Evolutionary conservation across 2,888 invertebrate genomes (phyloP).

Genomic region (Agrenia bidenticulata): DNA sequence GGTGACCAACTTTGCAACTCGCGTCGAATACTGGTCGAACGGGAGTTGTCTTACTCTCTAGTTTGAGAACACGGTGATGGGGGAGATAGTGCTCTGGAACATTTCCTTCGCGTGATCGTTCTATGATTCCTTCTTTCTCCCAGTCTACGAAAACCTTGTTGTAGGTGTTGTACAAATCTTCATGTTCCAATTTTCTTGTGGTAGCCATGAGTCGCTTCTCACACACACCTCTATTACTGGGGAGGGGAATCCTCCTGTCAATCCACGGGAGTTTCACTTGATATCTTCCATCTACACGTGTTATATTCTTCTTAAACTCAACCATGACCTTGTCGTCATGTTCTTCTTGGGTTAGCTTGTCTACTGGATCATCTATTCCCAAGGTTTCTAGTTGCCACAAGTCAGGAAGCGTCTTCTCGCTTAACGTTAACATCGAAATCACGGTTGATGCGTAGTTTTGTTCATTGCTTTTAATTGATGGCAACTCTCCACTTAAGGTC

Average conservation of each 20-base stretch:
- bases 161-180: conserved; percentile 15
- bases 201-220: conserved; percentile 16
- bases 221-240: conserved; percentile 22
- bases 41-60: conserved; percentile 36
- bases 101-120: background rate
- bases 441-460: background rate
- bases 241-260: conserved; percentile 4
- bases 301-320: conserved; percentile 22
- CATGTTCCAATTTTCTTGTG: conserved; percentile 12
- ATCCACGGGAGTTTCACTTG: conserved; percentile 32
- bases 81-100: conserved; percentile 21
- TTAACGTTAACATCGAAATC: background rate
- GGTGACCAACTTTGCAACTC: too few species aligned
- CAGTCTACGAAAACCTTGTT: conserved; percentile 26
- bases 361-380: conserved; percentile 29
- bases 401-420: background rate
- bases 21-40: conserved; percentile 51
- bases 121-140: conserved; percentile 50
- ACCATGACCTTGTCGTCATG: conserved; percentile 12
- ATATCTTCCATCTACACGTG: conserved; percentile 26
- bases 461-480: background rate
- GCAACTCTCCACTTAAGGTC: conserved; percentile 11
- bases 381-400: conserved; percentile 37
- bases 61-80: conserved; percentile 48
- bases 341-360: conserved; percentile 10